Evolutionary conservation across 2,888 invertebrate genomes (phyloP), one percentile per base, ranked within the genome.

Genomic region (Pammene fasciana): DNA sequence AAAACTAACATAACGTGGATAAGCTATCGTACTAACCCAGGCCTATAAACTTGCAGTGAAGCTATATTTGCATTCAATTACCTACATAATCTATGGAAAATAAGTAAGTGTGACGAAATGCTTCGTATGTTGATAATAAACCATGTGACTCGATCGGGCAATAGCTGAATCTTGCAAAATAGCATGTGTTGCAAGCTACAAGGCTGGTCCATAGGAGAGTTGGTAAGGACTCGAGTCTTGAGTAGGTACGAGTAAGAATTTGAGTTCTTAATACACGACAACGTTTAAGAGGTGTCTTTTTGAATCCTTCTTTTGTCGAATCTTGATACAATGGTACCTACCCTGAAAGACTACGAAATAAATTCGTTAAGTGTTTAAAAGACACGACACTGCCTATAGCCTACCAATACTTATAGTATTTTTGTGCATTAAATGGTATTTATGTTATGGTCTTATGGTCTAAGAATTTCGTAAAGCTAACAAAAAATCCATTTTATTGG

Each of bases 151-250:
- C n/a, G 16, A 62, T 38, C 50, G n/a, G 41, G 50, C 50, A 62
- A 52, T 62, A 62, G 62, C 36, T 48, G 11, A 61, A 16, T 38
- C 48, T 62, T 62, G 62, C 62, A 62, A 62, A 52, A 62, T 62
- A 7, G 50, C 46, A 54, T 60, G 52, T 59, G 68, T 52, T 46
- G 64, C 52, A 68, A 68, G 54, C 55, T 26, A 57, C 64, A 45
- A 45, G 59, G 45, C 18, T 41, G 41, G 13, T 26, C 34, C 59
- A 14, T 43, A 43, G 38, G n/a, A n/a, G 54, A n/a, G 34, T 34
- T 34, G 13, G n/a, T n/a, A 54, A 34, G 54, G 54, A 54, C 8
- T 54, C n/a, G 54, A 34, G 13, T 34, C 16, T 4, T n/a, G n/a
- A 54, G 6, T 8, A 9, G 14, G 5, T 18, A 9, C n/a, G n/a